These are phyloP conservation scores for Drosophila micromelanica DNA, from an alignment of 1,140 invertebrate species.

Conservation along the genomic window DNA sequence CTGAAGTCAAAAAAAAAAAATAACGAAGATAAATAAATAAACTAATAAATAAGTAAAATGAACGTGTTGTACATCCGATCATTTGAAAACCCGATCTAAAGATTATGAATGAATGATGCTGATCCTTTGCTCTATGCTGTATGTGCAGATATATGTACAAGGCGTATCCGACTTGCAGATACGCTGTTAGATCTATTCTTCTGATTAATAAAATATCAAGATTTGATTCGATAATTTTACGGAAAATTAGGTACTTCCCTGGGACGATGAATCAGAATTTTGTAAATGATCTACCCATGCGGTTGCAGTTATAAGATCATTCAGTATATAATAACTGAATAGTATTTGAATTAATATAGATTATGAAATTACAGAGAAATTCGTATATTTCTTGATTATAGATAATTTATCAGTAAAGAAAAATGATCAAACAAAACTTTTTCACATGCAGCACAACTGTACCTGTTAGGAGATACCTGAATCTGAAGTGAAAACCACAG, in stretches of 20 bases:
- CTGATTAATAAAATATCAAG: background rate
- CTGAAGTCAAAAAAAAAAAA: slow-evolving; percentile 4
- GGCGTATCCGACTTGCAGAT: background rate
- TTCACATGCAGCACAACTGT: slow-evolving; percentile 9
- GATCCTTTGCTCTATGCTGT: slow-evolving; percentile 12
- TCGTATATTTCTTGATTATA: no score
- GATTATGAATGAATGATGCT: slow-evolving; percentile 25
- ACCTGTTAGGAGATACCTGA: slow-evolving; percentile 4
- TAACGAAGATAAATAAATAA: background rate
- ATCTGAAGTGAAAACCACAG: slow-evolving; percentile 4
- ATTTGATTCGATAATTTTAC: background rate
- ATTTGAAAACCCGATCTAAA: slow-evolving; percentile 34
- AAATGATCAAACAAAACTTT: no score
- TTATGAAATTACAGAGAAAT: background rate
- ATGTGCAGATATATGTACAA: background rate
- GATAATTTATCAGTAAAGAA: no score
- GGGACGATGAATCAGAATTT: background rate
- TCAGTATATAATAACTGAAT: background rate
- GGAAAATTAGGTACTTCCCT: background rate
- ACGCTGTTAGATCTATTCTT: background rate
- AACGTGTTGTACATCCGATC: slow-evolving; percentile 21
- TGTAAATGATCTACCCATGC: slow-evolving; percentile 9
- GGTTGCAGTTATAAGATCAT: slow-evolving; percentile 14
- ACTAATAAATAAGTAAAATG: background rate
- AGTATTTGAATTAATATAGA: background rate